Evolutionary conservation across 2,797 vertebrate species (phyloP), one percentile per base, ranked within the genome.

Genomic region (Pseudotriccus pelzelni): DNA sequence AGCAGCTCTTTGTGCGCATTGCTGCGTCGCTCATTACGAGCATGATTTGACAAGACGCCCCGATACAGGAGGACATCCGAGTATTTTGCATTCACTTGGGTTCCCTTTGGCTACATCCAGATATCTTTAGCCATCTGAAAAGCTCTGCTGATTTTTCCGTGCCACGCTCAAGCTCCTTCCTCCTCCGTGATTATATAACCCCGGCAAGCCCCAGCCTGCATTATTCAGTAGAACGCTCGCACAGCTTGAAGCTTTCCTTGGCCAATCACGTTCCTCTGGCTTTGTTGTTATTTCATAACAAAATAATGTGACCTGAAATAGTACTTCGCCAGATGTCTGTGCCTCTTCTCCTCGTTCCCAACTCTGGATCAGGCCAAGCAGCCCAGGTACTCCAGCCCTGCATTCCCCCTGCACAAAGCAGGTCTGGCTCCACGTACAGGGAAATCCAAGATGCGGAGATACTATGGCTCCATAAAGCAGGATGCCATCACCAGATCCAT

Each of bases 201-300:
- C 78, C 50, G 76, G 86, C 93, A 81, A 91, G 95, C 69, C 94
- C 74, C 66, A 6, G 94, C 96, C 92, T 94, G 92, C 49, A 25
- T 64, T 87, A 67, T 68, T 87, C 93, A 87, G 60, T 49, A 67
- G 63, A 89, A 64, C 3, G 6, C 72, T 85, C 53, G 3, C 93
- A 69, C 83, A 78, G 91, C 83, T 87, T 91, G 94, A 92, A 92
- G 84, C 87, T 70, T 36, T 59, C 49, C 69, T 82, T 37, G 63
- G 88, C 94, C 92, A 93, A 90, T 93, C 85, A 5, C 76, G n/a
- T 63, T 93, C 84, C 89, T 81, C 79, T 46, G 19, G 63, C 89
- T 93, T 37, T 92, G 79, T 50, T 95, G 87, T 85, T 91, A 93
- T 95, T 93, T 96, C 85, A 30, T 92, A 96, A 96, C 87, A 81